phyloP scores from a whole-genome alignment of 1,140 invertebrate species.

The Zaprionus capensis region DNA sequence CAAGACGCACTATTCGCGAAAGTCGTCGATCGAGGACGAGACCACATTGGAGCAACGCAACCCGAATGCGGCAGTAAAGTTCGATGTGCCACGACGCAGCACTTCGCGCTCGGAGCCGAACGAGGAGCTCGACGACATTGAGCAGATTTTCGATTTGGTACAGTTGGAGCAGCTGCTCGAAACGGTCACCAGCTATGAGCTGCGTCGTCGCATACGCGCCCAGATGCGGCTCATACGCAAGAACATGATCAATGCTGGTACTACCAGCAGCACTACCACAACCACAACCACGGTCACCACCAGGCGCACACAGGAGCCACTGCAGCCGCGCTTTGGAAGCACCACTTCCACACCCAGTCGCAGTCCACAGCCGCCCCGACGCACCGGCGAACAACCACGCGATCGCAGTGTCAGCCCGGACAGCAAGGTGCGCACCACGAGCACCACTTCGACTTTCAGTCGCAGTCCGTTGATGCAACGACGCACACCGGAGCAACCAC shows the following conservation, averaged over 20 bases:
- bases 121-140: conserved; percentile 86
- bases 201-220: conserved; percentile 89
- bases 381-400: conserved; percentile 4
- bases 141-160: conserved; percentile 89
- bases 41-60: conserved; percentile 57
- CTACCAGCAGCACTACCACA: conserved; percentile 21
- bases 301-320: conserved; percentile 15
- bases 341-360: conserved; percentile 46
- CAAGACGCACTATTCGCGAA: conserved; percentile 74
- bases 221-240: conserved; percentile 90
- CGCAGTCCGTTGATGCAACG: conserved; percentile 29
- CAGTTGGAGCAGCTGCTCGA: conserved; percentile 89
- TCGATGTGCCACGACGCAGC: conserved; percentile 85
- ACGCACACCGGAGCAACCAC: background rate
- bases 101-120: conserved; percentile 21
- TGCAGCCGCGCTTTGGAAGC: conserved; percentile 28
- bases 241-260: conserved; percentile 70
- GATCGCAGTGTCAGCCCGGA: conserved; percentile 17
- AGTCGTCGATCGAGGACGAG: conserved; percentile 70
- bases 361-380: conserved; percentile 26
- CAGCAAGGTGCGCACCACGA: conserved; percentile 29
- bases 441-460: conserved; percentile 26
- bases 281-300: conserved; percentile 35
- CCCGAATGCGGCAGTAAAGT: conserved; percentile 85
- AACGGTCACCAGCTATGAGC: conserved; percentile 89